A percentile compares a stretch with the other conserved stretches of the same genome.
phyloP scores from a whole-genome alignment of 2,888 invertebrate species.

The Dynastes maya region DNA sequence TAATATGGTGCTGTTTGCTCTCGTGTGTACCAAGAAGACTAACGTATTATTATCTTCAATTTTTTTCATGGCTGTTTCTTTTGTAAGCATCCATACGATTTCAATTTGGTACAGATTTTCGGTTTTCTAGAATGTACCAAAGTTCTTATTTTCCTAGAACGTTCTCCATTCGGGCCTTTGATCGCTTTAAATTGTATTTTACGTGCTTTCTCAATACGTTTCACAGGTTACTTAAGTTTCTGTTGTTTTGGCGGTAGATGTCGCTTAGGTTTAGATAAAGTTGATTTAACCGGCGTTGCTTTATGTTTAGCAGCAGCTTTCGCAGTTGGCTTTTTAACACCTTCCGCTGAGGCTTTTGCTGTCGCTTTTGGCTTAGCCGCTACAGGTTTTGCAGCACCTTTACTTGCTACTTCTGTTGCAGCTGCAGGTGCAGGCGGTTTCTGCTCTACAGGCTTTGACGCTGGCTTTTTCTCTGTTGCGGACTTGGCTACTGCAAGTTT shows the following conservation, averaged over 20 bases:
- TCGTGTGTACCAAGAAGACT: slow-evolving; percentile 97
- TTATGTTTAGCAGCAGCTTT: slow-evolving; percentile 69
- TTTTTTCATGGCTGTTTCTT: slow-evolving; percentile 99
- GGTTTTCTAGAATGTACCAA: slow-evolving; percentile 97
- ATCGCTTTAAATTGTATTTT: slow-evolving; percentile 91
- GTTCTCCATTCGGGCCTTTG: slow-evolving; percentile 92
- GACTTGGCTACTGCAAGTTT: slow-evolving; percentile 68
- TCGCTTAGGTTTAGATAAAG: slow-evolving; percentile 69
- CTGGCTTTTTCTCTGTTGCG: slow-evolving; percentile 63
- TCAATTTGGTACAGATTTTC: slow-evolving; percentile 92
- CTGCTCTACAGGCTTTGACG: slow-evolving; percentile 66
- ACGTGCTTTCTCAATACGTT: slow-evolving; percentile 82
- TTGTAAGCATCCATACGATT: slow-evolving; percentile 98
- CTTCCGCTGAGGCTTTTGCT: slow-evolving; percentile 65
- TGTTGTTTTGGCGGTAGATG: slow-evolving; percentile 71
- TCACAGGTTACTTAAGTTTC: slow-evolving; percentile 53
- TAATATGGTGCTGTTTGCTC: slow-evolving; percentile 97
- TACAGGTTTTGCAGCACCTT: slow-evolving; percentile 72
- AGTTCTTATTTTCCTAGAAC: slow-evolving; percentile 92
- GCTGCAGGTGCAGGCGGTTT: slow-evolving; percentile 69
- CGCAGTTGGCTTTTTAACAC: slow-evolving; percentile 68
- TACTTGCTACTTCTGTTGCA: slow-evolving; percentile 67
- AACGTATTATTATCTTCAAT: slow-evolving; percentile 99
- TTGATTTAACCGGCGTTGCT: slow-evolving; percentile 63
- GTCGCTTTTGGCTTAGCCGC: slow-evolving; percentile 72